These are phyloP conservation scores for Dinocampus coccinellae DNA, from an alignment of 2,888 invertebrate genomes.

Conservation along the genomic window DNA sequence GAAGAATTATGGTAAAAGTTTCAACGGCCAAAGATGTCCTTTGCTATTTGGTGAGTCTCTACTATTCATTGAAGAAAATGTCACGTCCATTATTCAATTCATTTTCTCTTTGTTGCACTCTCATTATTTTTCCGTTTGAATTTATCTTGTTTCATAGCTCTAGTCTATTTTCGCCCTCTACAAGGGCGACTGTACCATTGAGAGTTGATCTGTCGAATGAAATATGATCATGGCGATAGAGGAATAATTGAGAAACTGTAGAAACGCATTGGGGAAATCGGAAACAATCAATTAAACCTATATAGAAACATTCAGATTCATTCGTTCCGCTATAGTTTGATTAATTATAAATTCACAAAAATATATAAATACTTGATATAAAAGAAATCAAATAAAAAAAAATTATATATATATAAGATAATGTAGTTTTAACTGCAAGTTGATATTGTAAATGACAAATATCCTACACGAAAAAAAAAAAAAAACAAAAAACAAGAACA, in stretches of 20 bases:
- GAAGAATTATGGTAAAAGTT: not conserved
- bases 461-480: constrained; percentile 41
- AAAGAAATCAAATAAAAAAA: constrained; percentile 20
- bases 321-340: constrained; percentile 15
- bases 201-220: constrained; percentile 27
- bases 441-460: constrained; percentile 41
- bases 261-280: constrained; percentile 14
- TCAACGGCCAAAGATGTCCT: constrained; percentile 3
- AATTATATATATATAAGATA: not conserved
- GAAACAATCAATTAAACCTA: constrained; percentile 22
- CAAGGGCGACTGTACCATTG: constrained; percentile 18
- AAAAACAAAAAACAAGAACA: no score
- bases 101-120: not conserved
- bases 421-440: constrained; percentile 5
- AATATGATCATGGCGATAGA: constrained; percentile 19
- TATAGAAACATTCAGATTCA: constrained; percentile 28
- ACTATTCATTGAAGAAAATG: not conserved
- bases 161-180: not conserved
- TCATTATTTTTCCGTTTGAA: not conserved
- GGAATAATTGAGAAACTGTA: constrained; percentile 8
- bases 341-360: constrained; percentile 25
- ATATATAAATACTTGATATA: constrained; percentile 33
- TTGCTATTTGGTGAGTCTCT: constrained; percentile 8
- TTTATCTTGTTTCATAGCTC: not conserved
- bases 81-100: constrained; percentile 18